Evolutionary conservation across 2,113 vertebrate species (phyloP).

Genomic region (Jaculus jaculus): DNA sequence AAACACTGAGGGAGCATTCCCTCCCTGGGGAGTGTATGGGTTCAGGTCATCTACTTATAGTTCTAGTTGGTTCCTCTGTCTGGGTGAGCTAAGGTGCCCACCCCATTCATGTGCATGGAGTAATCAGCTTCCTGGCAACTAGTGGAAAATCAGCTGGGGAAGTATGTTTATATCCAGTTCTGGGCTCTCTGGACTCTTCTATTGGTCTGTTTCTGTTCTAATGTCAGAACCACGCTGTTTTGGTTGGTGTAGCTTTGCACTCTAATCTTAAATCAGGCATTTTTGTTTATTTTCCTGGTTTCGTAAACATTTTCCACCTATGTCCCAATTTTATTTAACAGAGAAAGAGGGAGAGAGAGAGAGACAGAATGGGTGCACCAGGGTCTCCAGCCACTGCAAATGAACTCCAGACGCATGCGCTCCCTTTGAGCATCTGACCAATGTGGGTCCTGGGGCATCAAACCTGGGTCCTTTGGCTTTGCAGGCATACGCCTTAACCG

Average conservation of each 20-base stretch:
- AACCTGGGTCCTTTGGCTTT: no score
- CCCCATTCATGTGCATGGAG: neutral
- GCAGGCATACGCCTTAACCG: no score
- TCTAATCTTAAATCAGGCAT: neutral
- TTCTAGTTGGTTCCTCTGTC: neutral
- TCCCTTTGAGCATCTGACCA: no score
- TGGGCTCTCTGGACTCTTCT: neutral
- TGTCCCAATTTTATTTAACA: no score
- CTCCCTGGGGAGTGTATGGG: neutral
- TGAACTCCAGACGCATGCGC: no score
- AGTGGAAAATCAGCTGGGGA: neutral
- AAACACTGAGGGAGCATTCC: neutral
- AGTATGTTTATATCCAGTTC: neutral
- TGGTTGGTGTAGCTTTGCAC: no score
- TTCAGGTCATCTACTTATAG: no score
- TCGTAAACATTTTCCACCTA: neutral
- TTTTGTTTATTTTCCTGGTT: neutral
- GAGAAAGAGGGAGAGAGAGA: no score
- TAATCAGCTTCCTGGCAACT: neutral
- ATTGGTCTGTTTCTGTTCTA: neutral
- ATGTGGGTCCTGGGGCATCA: no score
- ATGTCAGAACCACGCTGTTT: no score
- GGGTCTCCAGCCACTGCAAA: no score
- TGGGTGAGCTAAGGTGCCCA: neutral
- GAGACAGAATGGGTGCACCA: no score